Evolutionary conservation across 2,888 invertebrate genomes (phyloP).

Genomic region (Girardia tigrina): DNA sequence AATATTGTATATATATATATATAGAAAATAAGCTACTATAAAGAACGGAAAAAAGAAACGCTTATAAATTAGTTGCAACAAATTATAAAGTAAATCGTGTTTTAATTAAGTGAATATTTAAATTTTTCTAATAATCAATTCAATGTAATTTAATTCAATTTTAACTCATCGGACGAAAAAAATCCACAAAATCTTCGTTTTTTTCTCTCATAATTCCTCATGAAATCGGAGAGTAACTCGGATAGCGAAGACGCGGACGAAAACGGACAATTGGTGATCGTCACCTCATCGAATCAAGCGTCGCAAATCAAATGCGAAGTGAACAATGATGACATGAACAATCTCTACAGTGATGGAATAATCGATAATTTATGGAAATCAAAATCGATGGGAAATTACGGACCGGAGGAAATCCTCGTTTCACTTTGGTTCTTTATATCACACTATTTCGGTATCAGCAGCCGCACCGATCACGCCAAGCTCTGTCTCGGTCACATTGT

Average conservation of each 20-base stretch:
- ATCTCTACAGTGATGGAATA: neutral
- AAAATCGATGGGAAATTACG: constrained; percentile 19
- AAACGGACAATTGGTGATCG: neutral
- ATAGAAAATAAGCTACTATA: too few species aligned
- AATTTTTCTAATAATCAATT: too few species aligned
- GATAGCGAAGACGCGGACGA: neutral
- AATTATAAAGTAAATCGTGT: too few species aligned
- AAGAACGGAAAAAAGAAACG: too few species aligned
- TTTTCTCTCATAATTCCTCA: neutral
- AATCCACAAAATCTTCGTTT: too few species aligned
- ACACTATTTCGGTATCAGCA: neutral
- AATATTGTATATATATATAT: too few species aligned
- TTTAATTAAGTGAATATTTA: too few species aligned
- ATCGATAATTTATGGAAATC: constrained; percentile 11
- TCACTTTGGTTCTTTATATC: constrained; percentile 8
- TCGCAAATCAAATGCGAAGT: neutral
- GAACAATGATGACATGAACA: constrained; percentile 14
- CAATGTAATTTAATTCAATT: too few species aligned
- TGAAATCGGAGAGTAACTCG: neutral
- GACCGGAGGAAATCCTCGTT: neutral
- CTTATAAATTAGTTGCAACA: too few species aligned
- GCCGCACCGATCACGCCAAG: neutral
- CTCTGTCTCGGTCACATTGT: neutral
- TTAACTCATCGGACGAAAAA: too few species aligned
- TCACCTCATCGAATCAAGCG: neutral